phyloP scores from a whole-genome alignment of 2,888 invertebrate genomes.

The Cephonodes hylas region DNA sequence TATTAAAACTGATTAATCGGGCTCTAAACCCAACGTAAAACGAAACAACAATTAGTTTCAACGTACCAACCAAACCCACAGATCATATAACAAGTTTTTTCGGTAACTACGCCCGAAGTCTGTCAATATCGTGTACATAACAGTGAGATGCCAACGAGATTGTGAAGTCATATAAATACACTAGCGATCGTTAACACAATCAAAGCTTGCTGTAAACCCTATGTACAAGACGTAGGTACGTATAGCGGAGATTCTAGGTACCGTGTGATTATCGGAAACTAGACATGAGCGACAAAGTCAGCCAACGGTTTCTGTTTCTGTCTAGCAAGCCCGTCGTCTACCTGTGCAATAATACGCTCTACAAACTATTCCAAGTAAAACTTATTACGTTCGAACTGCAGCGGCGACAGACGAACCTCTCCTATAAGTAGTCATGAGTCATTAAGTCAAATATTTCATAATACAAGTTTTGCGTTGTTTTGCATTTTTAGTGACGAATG shows the following conservation, averaged over 20 bases:
- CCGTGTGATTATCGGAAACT: not conserved
- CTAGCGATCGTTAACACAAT: not conserved
- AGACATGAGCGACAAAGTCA: not conserved
- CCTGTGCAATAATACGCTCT: not conserved
- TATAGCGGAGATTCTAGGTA: not conserved
- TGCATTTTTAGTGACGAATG: not conserved
- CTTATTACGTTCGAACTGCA: not conserved
- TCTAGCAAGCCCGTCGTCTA: not conserved
- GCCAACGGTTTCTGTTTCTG: not conserved
- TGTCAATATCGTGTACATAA: not conserved
- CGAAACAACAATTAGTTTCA: no score
- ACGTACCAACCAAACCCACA: no score
- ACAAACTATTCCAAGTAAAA: not conserved
- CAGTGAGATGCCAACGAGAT: not conserved
- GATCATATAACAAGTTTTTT: no score
- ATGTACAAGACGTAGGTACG: not conserved
- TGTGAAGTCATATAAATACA: not conserved
- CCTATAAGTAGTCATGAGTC: not conserved
- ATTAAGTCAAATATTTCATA: not conserved
- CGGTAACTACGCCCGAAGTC: no score
- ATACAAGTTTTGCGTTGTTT: not conserved
- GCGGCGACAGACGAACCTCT: not conserved
- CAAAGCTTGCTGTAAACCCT: not conserved
- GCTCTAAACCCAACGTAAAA: no score
- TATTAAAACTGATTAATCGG: no score